These are phyloP conservation scores for Trissonchulus latispiculum DNA, from an alignment of 2,888 invertebrate genomes.

Conservation along the genomic window DNA sequence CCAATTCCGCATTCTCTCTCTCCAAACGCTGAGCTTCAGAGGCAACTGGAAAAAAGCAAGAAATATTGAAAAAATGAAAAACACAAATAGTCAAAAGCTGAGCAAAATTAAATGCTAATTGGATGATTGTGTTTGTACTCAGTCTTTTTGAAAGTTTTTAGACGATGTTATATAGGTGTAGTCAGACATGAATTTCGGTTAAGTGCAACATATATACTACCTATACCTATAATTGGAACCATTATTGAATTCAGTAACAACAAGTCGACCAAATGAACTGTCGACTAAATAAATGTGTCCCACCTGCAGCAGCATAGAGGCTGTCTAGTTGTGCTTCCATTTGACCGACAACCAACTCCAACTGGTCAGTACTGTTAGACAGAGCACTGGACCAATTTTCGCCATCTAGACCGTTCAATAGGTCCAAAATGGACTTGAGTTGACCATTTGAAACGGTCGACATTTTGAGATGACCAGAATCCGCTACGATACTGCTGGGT, in stretches of 20 bases:
- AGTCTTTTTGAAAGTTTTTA: too few relatives aligned
- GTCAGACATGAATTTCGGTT: too few relatives aligned
- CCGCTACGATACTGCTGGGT: too few relatives aligned
- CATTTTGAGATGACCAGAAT: too few relatives aligned
- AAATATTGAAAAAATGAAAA: not conserved
- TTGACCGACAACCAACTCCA: not conserved
- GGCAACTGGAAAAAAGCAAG: not conserved
- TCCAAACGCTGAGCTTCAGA: constrained; percentile 27
- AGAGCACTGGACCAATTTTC: not conserved
- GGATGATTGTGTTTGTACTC: not conserved
- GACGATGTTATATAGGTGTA: too few relatives aligned
- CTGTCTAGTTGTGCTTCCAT: not conserved
- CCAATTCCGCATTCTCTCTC: constrained; percentile 31
- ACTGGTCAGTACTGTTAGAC: not conserved
- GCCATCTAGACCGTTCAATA: not conserved
- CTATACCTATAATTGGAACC: not conserved
- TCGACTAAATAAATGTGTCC: too few relatives aligned
- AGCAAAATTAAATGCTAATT: not conserved
- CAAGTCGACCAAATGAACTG: too few relatives aligned
- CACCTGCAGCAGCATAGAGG: not conserved
- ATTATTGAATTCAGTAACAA: too few relatives aligned
- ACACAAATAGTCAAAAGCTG: not conserved
- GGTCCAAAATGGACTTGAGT: not conserved
- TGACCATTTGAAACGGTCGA: too few relatives aligned
- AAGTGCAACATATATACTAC: too few relatives aligned